A percentile compares a stretch with the other conserved stretches of the same genome.
These are phyloP conservation scores for Xylota sylvarum DNA, from an alignment of 2,888 invertebrate species.

Conservation along the genomic window DNA sequence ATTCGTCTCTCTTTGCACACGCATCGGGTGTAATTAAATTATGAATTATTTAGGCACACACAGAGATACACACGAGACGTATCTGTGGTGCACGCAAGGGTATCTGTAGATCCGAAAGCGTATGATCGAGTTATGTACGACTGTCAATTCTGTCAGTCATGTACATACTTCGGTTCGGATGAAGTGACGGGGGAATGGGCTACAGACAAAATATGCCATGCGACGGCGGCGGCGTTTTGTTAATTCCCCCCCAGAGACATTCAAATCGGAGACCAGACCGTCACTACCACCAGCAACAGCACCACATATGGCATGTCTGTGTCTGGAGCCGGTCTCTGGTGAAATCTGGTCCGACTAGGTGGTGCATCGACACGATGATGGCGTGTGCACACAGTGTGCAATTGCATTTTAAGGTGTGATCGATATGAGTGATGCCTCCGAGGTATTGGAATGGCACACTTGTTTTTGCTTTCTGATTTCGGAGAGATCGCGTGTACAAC, in stretches of 20 bases:
- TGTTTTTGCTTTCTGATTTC: slow-evolving; percentile 5
- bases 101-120: slow-evolving; percentile 2
- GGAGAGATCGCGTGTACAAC: slow-evolving; percentile 1
- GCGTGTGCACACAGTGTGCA: slow-evolving; percentile 29
- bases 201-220: slow-evolving; percentile 33
- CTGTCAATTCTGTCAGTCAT: slow-evolving; percentile 64
- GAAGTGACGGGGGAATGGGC: slow-evolving; percentile 37
- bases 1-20: slow-evolving; percentile 29
- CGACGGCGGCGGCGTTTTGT: slow-evolving; percentile 58
- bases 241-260: slow-evolving; percentile 52
- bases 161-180: neutral
- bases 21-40: slow-evolving; percentile 58
- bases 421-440: slow-evolving; percentile 60
- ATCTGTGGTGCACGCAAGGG: slow-evolving; percentile 14
- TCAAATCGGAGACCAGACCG: slow-evolving; percentile 42
- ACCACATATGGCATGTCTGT: slow-evolving; percentile 43
- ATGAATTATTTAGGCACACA: slow-evolving; percentile 55
- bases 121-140: slow-evolving; percentile 65
- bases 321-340: slow-evolving; percentile 26
- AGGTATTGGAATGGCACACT: slow-evolving; percentile 45
- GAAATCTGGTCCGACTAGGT: slow-evolving; percentile 10
- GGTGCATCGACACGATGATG: slow-evolving; percentile 10
- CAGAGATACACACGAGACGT: neutral
- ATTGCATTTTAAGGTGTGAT: slow-evolving; percentile 62
- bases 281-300: too few relatives aligned